These are phyloP conservation scores for Crenichthys baileyi DNA, from an alignment of 2,797 vertebrate species.

Conservation along the genomic window DNA sequence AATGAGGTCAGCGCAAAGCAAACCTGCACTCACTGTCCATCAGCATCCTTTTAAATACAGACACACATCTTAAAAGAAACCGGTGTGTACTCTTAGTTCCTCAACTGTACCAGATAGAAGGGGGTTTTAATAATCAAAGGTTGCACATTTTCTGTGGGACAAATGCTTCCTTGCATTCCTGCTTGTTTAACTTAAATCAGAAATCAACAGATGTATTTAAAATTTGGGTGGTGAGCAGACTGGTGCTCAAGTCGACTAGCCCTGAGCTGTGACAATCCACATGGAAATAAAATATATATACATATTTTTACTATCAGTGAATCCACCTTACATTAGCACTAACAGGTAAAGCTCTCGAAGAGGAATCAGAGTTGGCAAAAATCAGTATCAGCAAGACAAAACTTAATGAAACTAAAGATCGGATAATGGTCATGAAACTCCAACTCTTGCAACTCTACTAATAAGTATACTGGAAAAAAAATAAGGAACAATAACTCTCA, in stretches of 20 bases:
- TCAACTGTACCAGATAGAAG: not conserved
- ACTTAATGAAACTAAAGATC: too few species aligned
- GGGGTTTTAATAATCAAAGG: not conserved
- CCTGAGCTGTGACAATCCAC: too few species aligned
- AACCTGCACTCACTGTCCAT: not conserved
- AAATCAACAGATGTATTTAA: not conserved
- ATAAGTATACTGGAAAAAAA: too few species aligned
- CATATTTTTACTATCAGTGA: not conserved
- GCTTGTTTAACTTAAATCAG: not conserved
- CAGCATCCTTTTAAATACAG: slow-evolving; percentile 44
- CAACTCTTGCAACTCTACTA: too few species aligned
- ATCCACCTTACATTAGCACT: not conserved
- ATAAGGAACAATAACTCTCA: too few species aligned
- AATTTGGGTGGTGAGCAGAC: not conserved
- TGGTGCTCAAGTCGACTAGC: not conserved
- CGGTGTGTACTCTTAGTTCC: not conserved
- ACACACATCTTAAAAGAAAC: not conserved
- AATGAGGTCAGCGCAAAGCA: slow-evolving; percentile 3
- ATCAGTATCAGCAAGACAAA: too few species aligned
- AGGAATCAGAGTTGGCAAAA: not conserved
- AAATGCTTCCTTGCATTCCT: not conserved
- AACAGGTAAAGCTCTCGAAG: not conserved
- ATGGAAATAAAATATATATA: not conserved
- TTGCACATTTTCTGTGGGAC: not conserved
- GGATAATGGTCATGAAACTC: too few species aligned